Evolutionary conservation across 1,140 invertebrate species (phyloP).

Genomic region (Drosophila neocordata): DNA sequence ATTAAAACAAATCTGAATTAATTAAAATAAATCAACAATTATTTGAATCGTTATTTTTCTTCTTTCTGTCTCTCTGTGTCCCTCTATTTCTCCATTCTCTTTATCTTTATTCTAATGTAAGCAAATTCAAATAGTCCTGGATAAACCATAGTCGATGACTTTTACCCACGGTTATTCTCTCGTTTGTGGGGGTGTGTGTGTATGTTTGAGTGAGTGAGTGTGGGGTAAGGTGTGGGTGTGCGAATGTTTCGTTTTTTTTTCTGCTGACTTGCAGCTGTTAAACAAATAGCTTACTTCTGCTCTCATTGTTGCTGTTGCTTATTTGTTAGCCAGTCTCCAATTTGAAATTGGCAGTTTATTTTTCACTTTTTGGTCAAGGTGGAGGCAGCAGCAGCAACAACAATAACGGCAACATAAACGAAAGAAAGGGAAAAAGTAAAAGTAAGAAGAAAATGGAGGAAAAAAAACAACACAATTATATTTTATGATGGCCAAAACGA

Average conservation of each 20-base stretch:
- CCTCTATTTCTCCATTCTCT: too few relatives aligned
- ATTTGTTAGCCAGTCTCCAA: constrained; percentile 71
- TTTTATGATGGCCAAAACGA: constrained; percentile 66
- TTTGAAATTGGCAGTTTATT: constrained; percentile 78
- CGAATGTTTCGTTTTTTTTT: constrained; percentile 45
- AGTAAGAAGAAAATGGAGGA: too few relatives aligned
- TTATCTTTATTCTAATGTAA: background rate
- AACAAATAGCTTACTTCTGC: constrained; percentile 75
- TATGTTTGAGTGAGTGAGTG: background rate
- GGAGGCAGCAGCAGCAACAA: background rate
- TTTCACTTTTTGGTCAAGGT: constrained; percentile 63
- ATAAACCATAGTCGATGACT: background rate
- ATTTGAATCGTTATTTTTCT: constrained; percentile 6
- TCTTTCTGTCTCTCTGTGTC: background rate
- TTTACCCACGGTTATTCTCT: background rate
- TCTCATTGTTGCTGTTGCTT: constrained; percentile 22
- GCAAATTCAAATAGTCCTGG: constrained; percentile 3
- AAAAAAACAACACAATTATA: constrained; percentile 70
- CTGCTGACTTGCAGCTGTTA: constrained; percentile 78
- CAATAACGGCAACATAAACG: background rate
- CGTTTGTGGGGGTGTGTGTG: constrained; percentile 8
- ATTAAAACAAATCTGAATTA: constrained; percentile 6
- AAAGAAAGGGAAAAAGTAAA: too few relatives aligned
- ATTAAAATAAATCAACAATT: constrained; percentile 5
- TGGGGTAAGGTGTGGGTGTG: background rate